A percentile compares a stretch with the other conserved stretches of the same genome.
Conservation (phyloP, 2,797 vertebrate species). For the Lutjanus campechanus region DNA sequence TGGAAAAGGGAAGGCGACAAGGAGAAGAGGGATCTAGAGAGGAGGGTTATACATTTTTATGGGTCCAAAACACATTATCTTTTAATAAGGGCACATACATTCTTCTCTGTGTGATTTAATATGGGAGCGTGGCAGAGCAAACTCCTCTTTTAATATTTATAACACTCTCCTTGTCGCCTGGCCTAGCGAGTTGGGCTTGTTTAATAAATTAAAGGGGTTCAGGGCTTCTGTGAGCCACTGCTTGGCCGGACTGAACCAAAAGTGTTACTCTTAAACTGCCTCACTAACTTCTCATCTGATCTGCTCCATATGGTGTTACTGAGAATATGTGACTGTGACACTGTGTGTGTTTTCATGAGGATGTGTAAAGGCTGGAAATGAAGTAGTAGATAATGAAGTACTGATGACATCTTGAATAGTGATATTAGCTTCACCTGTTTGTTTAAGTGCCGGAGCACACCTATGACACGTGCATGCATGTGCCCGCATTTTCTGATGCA, state of each 20-base stretch:
- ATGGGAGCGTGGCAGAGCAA: slow-evolving; percentile 78
- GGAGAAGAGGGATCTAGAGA: slow-evolving; percentile 54
- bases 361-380: slow-evolving; percentile 18
- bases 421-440: neutral
- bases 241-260: slow-evolving; percentile 54
- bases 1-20: slow-evolving; percentile 28
- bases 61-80: slow-evolving; percentile 83
- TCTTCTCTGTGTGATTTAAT: slow-evolving; percentile 85
- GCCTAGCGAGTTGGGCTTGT: slow-evolving; percentile 72
- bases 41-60: slow-evolving; percentile 77
- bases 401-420: neutral
- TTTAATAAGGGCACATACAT: slow-evolving; percentile 87
- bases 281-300: slow-evolving; percentile 52
- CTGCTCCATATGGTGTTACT: slow-evolving; percentile 29
- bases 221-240: slow-evolving; percentile 63
- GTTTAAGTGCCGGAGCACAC: no score
- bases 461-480: no score
- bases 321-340: slow-evolving; percentile 20
- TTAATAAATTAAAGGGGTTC: slow-evolving; percentile 83
- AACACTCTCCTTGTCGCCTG: slow-evolving; percentile 72
- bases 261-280: slow-evolving; percentile 51
- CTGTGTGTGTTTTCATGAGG: slow-evolving; percentile 10
- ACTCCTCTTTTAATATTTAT: slow-evolving; percentile 87
- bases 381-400: neutral
- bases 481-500: no score